Evolutionary conservation across 2,113 vertebrate genomes (phyloP).

Genomic region (Aythya baeri): DNA sequence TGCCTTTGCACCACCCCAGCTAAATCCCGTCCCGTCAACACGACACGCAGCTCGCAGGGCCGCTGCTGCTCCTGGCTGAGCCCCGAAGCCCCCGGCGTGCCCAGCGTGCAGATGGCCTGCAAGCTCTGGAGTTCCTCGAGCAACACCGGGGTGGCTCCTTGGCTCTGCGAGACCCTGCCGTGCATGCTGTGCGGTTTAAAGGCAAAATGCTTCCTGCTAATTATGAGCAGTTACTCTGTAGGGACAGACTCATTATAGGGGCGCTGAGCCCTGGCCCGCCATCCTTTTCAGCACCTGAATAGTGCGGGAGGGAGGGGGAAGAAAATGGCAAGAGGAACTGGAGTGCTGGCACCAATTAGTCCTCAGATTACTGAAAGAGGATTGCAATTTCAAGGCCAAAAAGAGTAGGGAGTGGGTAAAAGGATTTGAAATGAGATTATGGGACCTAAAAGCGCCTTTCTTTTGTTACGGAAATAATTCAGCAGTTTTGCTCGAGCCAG

Average conservation of each 20-base stretch:
- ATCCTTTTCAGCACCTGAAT: conserved; percentile 59
- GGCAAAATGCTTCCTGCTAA: conserved; percentile 77
- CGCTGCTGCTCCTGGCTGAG: rapidly evolving
- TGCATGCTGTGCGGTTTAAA: conserved; percentile 75
- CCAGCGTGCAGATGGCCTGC: not conserved
- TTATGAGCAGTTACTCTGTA: conserved; percentile 73
- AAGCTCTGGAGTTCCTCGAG: not conserved
- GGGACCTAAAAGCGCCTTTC: conserved; percentile 77
- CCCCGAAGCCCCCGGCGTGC: not conserved
- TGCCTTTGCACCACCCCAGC: not conserved
- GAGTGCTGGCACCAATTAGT: conserved; percentile 76
- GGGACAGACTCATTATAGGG: conserved; percentile 62
- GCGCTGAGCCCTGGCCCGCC: conserved; percentile 48
- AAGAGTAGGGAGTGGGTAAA: conserved; percentile 78
- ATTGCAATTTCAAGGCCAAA: conserved; percentile 81
- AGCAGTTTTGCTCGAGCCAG: conserved; percentile 70
- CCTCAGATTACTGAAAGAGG: conserved; percentile 83
- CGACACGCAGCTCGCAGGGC: rapidly evolving
- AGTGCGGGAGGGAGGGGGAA: not conserved
- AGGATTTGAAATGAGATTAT: conserved; percentile 88
- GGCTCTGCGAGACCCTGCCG: conserved; percentile 42
- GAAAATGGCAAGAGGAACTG: conserved; percentile 1
- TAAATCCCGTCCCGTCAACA: rapidly evolving
- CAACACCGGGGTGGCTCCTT: conserved; percentile 24
- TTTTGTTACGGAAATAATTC: conserved; percentile 81